Percentiles rank a stretch among this genome's conserved stretches.
These are phyloP conservation scores for Brachyistius frenatus DNA, from an alignment of 2,113 vertebrate species.

Conservation along the genomic window DNA sequence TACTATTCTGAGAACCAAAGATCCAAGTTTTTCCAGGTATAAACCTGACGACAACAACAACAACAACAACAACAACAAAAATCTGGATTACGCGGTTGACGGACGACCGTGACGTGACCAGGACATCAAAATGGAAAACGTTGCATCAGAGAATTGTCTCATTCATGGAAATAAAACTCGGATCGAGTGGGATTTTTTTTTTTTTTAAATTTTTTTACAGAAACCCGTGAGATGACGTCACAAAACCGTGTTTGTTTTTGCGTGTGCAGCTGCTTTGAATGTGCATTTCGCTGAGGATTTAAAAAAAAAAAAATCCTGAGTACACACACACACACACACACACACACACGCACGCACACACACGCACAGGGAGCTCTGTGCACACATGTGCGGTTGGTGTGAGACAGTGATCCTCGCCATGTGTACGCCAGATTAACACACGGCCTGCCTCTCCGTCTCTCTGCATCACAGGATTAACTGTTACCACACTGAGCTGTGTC, in stretches of 20 bases:
- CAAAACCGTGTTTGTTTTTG: slow-evolving; percentile 19
- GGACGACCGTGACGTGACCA: too few species aligned
- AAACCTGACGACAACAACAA: not conserved
- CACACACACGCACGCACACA: slow-evolving; percentile 9
- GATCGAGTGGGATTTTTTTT: slow-evolving; percentile 1
- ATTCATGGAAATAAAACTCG: slow-evolving; percentile 37
- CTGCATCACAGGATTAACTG: slow-evolving; percentile 64
- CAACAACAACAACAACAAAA: too few species aligned
- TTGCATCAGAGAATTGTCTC: not conserved
- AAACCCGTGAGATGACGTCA: not conserved
- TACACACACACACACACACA: slow-evolving; percentile 5
- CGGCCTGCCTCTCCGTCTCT: slow-evolving; percentile 26
- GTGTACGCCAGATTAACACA: slow-evolving; percentile 55
- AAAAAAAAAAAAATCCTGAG: slow-evolving; percentile 8
- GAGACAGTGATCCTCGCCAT: slow-evolving; percentile 41
- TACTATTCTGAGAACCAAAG: not conserved
- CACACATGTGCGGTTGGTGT: slow-evolving; percentile 45
- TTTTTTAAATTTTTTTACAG: slow-evolving; percentile 11
- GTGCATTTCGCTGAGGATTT: slow-evolving; percentile 28
- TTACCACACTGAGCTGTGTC: slow-evolving; percentile 54
- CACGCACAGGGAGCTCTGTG: not conserved
- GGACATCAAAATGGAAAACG: too few species aligned
- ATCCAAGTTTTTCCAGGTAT: not conserved
- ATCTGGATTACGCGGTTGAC: too few species aligned
- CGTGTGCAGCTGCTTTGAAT: not conserved